These are phyloP conservation scores for Cygnus atratus DNA, from an alignment of 2,113 vertebrate genomes.

Conservation along the genomic window DNA sequence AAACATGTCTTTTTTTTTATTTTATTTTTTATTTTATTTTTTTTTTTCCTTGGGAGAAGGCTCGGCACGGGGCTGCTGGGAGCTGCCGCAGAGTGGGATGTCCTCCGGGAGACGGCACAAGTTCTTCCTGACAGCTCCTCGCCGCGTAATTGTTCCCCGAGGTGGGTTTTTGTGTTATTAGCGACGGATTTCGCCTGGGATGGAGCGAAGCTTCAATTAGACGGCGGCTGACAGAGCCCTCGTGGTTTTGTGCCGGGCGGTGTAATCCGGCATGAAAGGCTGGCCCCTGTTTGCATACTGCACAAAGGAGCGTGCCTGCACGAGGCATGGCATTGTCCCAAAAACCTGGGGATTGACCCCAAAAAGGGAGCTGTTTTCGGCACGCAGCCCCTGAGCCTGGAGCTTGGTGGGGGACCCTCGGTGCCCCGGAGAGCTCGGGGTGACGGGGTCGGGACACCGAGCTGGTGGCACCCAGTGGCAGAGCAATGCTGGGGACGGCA, in stretches of 20 bases:
- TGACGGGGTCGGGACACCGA: background rate
- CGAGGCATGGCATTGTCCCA: background rate
- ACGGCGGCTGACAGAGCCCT: background rate
- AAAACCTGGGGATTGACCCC: background rate
- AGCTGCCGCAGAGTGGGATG: background rate
- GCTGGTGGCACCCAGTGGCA: background rate
- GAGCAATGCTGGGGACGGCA: background rate
- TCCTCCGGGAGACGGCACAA: background rate
- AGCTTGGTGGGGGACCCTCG: background rate
- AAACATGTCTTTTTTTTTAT: background rate
- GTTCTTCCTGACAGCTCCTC: background rate
- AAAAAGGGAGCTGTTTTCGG: background rate
- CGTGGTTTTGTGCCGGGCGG: background rate
- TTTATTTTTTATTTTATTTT: no score
- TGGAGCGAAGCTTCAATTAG: background rate
- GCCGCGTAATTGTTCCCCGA: background rate
- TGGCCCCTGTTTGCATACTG: accelerated
- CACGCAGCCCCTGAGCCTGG: background rate
- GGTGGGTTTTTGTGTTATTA: background rate
- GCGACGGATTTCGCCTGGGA: background rate
- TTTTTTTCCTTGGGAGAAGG: background rate
- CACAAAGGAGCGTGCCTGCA: background rate
- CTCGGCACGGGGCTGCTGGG: accelerated
- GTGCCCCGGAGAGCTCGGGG: background rate
- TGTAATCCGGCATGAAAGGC: background rate